These are phyloP conservation scores for Drosophila teissieri DNA, from an alignment of 1,140 invertebrate genomes.

Conservation along the genomic window DNA sequence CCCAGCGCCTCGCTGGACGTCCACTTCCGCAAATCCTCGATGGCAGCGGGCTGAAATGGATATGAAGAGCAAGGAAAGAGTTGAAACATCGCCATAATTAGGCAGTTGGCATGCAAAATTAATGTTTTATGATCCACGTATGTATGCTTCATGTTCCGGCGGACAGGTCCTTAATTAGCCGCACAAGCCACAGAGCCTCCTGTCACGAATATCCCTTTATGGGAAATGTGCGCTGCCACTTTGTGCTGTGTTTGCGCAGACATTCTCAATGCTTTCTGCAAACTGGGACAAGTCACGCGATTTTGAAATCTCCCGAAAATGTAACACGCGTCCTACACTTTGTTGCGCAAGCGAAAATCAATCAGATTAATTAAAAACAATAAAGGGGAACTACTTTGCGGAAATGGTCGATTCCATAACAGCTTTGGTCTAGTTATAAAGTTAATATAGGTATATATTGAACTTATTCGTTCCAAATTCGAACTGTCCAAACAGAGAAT, in stretches of 20 bases:
- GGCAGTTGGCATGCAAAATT: constrained; percentile 74
- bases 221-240: constrained; percentile 47
- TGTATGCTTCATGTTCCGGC: constrained; percentile 38
- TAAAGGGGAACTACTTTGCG: constrained; percentile 39
- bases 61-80: neutral
- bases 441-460: neutral
- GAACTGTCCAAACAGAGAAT: neutral
- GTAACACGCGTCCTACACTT: constrained; percentile 15
- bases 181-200: constrained; percentile 13
- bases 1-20: constrained; percentile 93
- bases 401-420: neutral
- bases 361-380: constrained; percentile 82
- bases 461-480: neutral
- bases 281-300: constrained; percentile 67
- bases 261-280: constrained; percentile 52
- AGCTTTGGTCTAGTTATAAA: constrained; percentile 3
- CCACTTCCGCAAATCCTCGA: constrained; percentile 92
- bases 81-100: constrained; percentile 58
- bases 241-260: constrained; percentile 63
- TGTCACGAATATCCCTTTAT: constrained; percentile 67
- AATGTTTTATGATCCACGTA: constrained; percentile 24
- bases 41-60: constrained; percentile 89
- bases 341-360: constrained; percentile 63
- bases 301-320: constrained; percentile 26
- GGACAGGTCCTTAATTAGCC: constrained; percentile 56